Conservation (phyloP, 2,888 invertebrate genomes). For the Drosophila atroscutellata region DNA sequence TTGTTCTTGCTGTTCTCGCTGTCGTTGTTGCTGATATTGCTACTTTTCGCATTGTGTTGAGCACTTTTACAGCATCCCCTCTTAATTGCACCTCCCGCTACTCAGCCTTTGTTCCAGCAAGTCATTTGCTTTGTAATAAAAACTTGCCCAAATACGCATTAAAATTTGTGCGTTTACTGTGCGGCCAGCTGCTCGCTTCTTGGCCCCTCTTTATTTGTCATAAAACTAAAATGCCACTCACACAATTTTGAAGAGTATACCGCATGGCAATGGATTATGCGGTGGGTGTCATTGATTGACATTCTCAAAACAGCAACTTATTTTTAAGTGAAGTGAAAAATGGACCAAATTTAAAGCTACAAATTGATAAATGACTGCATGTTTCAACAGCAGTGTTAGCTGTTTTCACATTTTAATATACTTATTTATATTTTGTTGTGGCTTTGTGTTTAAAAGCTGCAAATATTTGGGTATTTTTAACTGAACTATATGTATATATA, state of each 20-base stretch:
- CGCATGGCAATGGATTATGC: conserved; percentile 27
- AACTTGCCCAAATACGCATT: conserved; percentile 63
- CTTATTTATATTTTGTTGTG: not conserved
- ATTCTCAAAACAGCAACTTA: conserved; percentile 5
- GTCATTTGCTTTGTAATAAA: conserved; percentile 66
- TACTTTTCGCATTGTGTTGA: conserved; percentile 32
- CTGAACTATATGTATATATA: no score
- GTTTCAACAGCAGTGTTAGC: not conserved
- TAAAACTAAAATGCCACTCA: conserved; percentile 55
- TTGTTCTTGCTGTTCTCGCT: conserved; percentile 40
- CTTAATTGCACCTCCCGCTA: conserved; percentile 58
- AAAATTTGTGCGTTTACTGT: conserved; percentile 61
- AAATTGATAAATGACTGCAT: not conserved
- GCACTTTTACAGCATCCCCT: conserved; percentile 43
- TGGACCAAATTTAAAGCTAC: not conserved
- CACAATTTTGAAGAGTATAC: conserved; percentile 46
- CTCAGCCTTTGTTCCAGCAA: conserved; percentile 47
- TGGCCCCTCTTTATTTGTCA: conserved; percentile 35
- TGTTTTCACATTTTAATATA: not conserved
- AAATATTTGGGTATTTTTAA: not conserved
- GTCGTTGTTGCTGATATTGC: conserved; percentile 36
- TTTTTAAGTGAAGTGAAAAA: not conserved
- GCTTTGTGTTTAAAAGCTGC: not conserved
- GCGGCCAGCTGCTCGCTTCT: conserved; percentile 46
- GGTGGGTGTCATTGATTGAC: conserved; percentile 20